These are phyloP conservation scores for Sclerodermus sp. DNA, from an alignment of 2,888 invertebrate species.

Conservation along the genomic window DNA sequence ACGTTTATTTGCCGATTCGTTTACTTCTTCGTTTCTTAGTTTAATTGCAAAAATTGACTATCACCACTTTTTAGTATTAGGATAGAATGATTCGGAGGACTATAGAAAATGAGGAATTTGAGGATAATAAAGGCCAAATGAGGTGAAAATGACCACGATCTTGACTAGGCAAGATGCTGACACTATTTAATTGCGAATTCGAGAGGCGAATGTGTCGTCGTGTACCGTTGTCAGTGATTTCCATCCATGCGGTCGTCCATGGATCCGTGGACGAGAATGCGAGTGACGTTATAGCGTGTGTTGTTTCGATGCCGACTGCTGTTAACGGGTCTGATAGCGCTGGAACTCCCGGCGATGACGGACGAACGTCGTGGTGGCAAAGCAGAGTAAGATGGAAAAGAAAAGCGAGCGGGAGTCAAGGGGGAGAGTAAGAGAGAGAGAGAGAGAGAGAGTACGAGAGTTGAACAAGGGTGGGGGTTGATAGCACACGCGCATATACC, in stretches of 20 bases:
- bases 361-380: slow-evolving; percentile 37
- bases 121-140: too few relatives aligned
- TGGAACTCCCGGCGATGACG: slow-evolving; percentile 45
- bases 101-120: too few relatives aligned
- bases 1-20: too few relatives aligned
- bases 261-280: slow-evolving; percentile 26
- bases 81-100: too few relatives aligned
- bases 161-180: too few relatives aligned
- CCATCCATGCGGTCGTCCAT: slow-evolving; percentile 28
- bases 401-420: slow-evolving; percentile 31
- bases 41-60: too few relatives aligned
- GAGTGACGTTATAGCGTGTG: slow-evolving; percentile 46
- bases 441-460: background rate
- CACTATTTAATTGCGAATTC: too few relatives aligned
- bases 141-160: too few relatives aligned
- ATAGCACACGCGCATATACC: background rate
- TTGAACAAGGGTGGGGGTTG: slow-evolving; percentile 7
- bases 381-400: slow-evolving; percentile 17
- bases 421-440: slow-evolving; percentile 5
- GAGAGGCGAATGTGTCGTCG: too few relatives aligned
- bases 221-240: slow-evolving; percentile 31
- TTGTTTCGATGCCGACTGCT: slow-evolving; percentile 52
- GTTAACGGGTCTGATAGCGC: slow-evolving; percentile 51
- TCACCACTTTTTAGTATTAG: too few relatives aligned
- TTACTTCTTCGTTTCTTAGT: too few relatives aligned